Conservation (phyloP, 2,888 invertebrate species). For the Cheilosia soror region DNA sequence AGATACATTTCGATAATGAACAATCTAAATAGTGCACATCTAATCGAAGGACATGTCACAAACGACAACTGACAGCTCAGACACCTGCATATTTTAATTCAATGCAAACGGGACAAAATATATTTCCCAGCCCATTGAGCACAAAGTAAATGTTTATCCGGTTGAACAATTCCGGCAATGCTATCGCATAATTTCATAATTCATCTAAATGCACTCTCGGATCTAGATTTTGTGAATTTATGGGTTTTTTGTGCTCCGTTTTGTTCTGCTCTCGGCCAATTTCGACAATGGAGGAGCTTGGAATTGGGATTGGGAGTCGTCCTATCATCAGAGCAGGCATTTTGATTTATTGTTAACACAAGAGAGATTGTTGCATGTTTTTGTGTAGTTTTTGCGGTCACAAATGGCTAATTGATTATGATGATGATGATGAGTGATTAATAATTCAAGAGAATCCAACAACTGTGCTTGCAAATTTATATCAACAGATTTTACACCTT, state of each 20-base stretch:
- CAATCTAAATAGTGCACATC: conserved; percentile 41
- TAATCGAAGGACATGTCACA: conserved; percentile 54
- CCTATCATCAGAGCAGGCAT: not conserved
- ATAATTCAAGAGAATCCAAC: conserved; percentile 6
- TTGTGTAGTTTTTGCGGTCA: conserved; percentile 9
- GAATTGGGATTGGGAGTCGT: not conserved
- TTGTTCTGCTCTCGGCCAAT: conserved; percentile 29
- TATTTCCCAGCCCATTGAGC: conserved; percentile 31
- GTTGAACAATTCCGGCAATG: conserved; percentile 62
- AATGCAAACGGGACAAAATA: conserved; percentile 36
- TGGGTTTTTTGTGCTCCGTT: conserved; percentile 28
- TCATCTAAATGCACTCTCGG: conserved; percentile 45
- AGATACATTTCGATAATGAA: conserved; percentile 41
- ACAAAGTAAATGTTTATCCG: conserved; percentile 72
- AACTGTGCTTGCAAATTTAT: conserved; percentile 4
- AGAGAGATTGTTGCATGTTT: conserved; percentile 32
- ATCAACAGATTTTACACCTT: not conserved
- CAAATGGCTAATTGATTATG: not conserved
- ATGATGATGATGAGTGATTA: conserved; percentile 13
- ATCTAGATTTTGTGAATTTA: conserved; percentile 30
- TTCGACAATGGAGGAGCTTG: conserved; percentile 23
- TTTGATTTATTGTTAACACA: conserved; percentile 13
- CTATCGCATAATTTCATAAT: conserved; percentile 66
- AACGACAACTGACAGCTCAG: not conserved
- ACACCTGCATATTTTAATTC: conserved; percentile 47